phyloP scores from a whole-genome alignment of 2,797 vertebrate genomes.

The Bovichtus diacanthus region DNA sequence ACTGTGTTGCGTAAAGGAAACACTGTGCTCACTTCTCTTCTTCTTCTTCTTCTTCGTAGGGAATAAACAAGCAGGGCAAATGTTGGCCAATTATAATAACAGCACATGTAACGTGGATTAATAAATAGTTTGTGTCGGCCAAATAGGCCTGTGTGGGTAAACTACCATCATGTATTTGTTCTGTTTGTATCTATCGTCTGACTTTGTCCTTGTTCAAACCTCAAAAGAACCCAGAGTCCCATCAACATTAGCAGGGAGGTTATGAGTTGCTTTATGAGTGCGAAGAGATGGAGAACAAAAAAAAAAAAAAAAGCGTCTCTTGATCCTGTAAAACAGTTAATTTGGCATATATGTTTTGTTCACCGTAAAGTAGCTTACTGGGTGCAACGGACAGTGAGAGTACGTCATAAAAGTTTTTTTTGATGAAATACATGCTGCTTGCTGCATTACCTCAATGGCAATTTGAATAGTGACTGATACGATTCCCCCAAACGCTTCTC shows the following conservation, averaged over 20 bases:
- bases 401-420: slow-evolving; percentile 4
- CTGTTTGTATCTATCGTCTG: neutral
- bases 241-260: neutral
- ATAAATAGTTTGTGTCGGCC: neutral
- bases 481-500: neutral
- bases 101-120: too few species aligned
- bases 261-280: too few species aligned
- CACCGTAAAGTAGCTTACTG: too few species aligned
- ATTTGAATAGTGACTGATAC: neutral
- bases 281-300: too few species aligned
- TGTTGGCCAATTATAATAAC: neutral
- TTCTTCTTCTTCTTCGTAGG: too few species aligned
- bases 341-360: neutral
- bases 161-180: neutral
- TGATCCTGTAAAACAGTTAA: rapidly evolving
- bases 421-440: neutral
- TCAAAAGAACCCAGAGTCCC: neutral
- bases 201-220: neutral
- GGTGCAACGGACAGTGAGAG: too few species aligned
- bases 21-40: neutral
- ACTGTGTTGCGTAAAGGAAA: neutral
- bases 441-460: neutral
- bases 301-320: neutral
- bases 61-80: neutral
- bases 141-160: neutral